Conservation (phyloP, 2,113 vertebrate genomes). For the Megaleporinus macrocephalus region DNA sequence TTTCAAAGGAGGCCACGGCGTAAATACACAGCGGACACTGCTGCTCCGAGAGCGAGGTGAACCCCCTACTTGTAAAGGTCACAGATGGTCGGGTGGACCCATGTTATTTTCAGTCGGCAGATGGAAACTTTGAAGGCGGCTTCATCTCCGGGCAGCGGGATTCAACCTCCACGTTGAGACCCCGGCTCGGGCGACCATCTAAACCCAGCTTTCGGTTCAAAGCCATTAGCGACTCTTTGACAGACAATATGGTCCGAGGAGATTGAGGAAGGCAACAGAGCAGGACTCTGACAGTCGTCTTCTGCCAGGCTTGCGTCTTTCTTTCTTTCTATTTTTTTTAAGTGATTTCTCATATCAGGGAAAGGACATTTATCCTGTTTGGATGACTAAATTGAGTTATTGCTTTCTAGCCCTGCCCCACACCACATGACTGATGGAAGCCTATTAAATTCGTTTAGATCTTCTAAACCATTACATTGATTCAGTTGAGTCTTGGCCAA, state of each 20-base stretch:
- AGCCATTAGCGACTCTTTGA: constrained; percentile 22
- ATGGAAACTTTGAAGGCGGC: constrained; percentile 37
- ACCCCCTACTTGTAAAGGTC: constrained; percentile 21
- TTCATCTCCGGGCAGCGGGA: constrained; percentile 46
- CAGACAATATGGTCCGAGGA: neutral
- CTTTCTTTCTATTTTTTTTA: neutral
- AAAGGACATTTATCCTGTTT: neutral
- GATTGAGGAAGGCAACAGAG: neutral
- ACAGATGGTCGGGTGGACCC: constrained; percentile 7
- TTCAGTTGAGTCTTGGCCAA: constrained; percentile 39
- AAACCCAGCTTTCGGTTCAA: neutral
- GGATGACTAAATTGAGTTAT: neutral
- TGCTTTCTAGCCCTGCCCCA: neutral
- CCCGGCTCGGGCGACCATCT: neutral
- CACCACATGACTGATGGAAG: constrained; percentile 7
- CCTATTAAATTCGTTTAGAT: constrained; percentile 26
- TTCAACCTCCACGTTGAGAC: constrained; percentile 36
- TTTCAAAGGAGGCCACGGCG: constrained; percentile 1
- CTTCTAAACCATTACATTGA: constrained; percentile 38
- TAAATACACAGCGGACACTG: constrained; percentile 17
- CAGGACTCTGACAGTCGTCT: neutral
- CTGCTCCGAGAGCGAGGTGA: neutral
- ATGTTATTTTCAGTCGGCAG: constrained; percentile 20
- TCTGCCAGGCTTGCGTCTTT: neutral
- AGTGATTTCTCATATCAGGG: constrained; percentile 6